Base-by-base conservation (phyloP, 2,797 vertebrate species). In the Oryzias dopingdopingensis region DNA sequence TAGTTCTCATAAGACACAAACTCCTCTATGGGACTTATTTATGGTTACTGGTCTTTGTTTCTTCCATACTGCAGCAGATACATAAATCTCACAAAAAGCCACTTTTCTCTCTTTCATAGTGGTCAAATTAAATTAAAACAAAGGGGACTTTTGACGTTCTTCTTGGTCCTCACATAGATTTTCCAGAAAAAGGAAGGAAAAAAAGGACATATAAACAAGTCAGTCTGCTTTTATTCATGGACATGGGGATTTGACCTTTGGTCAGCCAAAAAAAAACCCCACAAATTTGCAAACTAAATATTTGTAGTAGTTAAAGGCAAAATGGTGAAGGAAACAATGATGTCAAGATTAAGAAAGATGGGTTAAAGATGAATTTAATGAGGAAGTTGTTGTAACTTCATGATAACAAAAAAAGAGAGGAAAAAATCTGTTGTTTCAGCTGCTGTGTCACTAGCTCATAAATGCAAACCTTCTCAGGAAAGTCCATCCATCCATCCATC, bases 141-240 rank as follows among this genome's bases (percentile, higher is more conserved):
- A 1, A 2, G 10, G 77, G 75, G 75, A 72, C 48, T 82, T 85
- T 82, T 16, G 63, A 14, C 58, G 61, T 80, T 85, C 79, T 65
- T 65, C 52, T 72, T 66, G 10, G 13, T 49, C 1, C 24, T 59
- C 3, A 5, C 1, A n/a, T 4, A 42, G 16, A 32, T 61, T 76
- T 74, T 75, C 62, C 43, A 70, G 54, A 72, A 46, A 49, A 72
- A 46, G 18, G 18, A 46, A 49, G 59, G 6, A 54, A 67, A 20
- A 16, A 45, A 57, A 29, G 29, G 17, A 69, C 42, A 55, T 55
- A 42, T 70, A 45, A 71, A 61, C 20, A 22, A 22, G 20, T 22
- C 20, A 22, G 20, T 22, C 26, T 29, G 5, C 24, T 26, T 26
- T 4, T 26, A 37, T 12, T 0, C 15, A 53, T 67, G 24, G 57